Evolutionary conservation across 2,888 invertebrate species (phyloP), one percentile per base, ranked within the genome.

Genomic region (Caenorhabditis imperialis): DNA sequence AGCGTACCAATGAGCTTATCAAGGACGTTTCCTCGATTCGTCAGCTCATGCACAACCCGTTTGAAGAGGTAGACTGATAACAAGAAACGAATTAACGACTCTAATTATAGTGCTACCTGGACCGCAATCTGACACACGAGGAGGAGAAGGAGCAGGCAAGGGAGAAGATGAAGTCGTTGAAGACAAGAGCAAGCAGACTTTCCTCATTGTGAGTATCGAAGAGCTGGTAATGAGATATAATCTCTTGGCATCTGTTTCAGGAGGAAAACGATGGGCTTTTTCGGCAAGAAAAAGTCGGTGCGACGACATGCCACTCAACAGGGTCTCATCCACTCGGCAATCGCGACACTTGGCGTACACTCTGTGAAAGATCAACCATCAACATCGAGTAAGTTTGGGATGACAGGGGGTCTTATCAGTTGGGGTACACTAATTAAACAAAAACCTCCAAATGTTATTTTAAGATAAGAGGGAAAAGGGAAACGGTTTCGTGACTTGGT

Each of bases 101-200:
- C 40, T 48, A 30, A 54, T 63, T 45, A 35, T 77, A 84, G 84
- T 78, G 75, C 72, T 83, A 81, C 69, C 71, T 80, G 61, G 83
- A 86, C 65, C 75, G 85, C 30, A 85, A 86, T 62, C 71, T 86
- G 58, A 79, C 80, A 7, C 79, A 83, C 45, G 84, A 85, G 33
- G 82, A 75, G 18, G 76, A 78, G 35, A 79, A 75, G 20, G 83
- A 84, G 67, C 45, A 74, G 45, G 33, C 69, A 22, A 67, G 53
- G 20, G 61, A 51, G 20, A 53, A 82, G 25, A 58, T 82, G 63
- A 67, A 60, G 38, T 53, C 48, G 33, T 47, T 79, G 44, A 76
- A 78, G 25, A 50, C 14, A 10, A 60, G 65, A 30, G 78, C 79
- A 2, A 48, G 55, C 7, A 53, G 48, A 25, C 23, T 81, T 33